phyloP scores from a whole-genome alignment of 2,113 vertebrate species.

The Xenotilapia caudafasciata region DNA sequence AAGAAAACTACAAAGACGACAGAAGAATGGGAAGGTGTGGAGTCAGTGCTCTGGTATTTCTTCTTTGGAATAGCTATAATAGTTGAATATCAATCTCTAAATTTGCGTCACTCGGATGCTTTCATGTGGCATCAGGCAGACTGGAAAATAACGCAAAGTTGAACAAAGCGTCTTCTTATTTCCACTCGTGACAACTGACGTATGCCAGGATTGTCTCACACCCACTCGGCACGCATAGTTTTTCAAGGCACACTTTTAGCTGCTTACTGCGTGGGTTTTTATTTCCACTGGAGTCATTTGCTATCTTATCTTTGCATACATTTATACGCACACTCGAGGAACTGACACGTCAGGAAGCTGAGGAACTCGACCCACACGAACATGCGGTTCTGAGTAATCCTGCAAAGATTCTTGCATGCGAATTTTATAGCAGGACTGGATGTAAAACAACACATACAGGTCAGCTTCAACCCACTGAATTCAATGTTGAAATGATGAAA shows the following conservation, averaged over 20 bases:
- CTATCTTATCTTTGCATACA: neutral
- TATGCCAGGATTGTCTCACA: neutral
- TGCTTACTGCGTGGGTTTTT: neutral
- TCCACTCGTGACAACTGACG: constrained; percentile 19
- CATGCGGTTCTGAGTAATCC: neutral
- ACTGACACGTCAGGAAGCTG: neutral
- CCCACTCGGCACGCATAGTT: constrained; percentile 30
- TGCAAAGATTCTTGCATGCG: neutral
- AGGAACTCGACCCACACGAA: constrained; percentile 25
- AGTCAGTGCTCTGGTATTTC: constrained; percentile 12
- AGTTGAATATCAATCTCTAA: constrained; percentile 11
- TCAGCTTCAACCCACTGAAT: neutral
- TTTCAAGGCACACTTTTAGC: constrained; percentile 39
- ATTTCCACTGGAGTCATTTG: neutral
- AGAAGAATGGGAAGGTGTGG: neutral
- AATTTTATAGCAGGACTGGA: neutral
- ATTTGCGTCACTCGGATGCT: constrained; percentile 32
- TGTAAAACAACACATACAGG: neutral
- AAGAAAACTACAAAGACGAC: neutral
- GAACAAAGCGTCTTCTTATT: constrained; percentile 63
- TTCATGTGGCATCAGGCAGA: constrained; percentile 27
- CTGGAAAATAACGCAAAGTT: neutral
- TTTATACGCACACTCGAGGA: neutral
- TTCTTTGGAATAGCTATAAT: neutral
- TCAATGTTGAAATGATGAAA: neutral